These are phyloP conservation scores for Polyploca ridens DNA, from an alignment of 2,888 invertebrate species.

Conservation along the genomic window DNA sequence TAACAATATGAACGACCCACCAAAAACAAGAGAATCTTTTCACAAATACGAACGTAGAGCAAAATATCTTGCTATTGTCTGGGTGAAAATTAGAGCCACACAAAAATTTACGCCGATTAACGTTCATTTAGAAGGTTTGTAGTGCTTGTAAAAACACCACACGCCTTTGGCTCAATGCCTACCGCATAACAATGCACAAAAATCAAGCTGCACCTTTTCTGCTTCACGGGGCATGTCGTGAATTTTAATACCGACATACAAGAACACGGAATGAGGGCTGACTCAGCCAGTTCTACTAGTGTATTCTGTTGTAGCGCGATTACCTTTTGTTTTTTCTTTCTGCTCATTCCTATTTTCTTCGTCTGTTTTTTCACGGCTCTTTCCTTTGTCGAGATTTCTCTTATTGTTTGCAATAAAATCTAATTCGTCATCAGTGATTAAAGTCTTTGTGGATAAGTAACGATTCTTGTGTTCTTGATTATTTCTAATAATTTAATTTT, in stretches of 20 bases:
- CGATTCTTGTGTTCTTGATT: not conserved
- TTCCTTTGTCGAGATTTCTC: slow-evolving; percentile 42
- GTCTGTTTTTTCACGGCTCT: slow-evolving; percentile 31
- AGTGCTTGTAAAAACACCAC: not conserved
- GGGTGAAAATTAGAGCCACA: slow-evolving; percentile 34
- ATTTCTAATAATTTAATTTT: not conserved
- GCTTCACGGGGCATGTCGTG: slow-evolving; percentile 33
- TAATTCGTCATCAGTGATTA: slow-evolving; percentile 29
- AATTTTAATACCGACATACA: slow-evolving; percentile 52
- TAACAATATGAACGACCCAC: slow-evolving; percentile 9
- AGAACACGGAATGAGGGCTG: slow-evolving; percentile 19
- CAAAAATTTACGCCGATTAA: slow-evolving; percentile 40
- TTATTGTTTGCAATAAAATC: slow-evolving; percentile 44
- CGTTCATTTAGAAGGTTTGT: slow-evolving; percentile 30
- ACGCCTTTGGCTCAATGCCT: slow-evolving; percentile 33
- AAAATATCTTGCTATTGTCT: slow-evolving; percentile 27
- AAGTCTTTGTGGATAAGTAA: slow-evolving; percentile 8
- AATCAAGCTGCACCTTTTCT: slow-evolving; percentile 53
- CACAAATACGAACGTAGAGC: slow-evolving; percentile 19
- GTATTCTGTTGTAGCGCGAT: slow-evolving; percentile 10
- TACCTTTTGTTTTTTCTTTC: slow-evolving; percentile 27
- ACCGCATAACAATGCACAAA: slow-evolving; percentile 54
- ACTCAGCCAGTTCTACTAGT: slow-evolving; percentile 7
- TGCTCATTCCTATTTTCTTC: slow-evolving; percentile 26
- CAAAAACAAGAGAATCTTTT: slow-evolving; percentile 11